Evolutionary conservation across 1,140 invertebrate genomes (phyloP).

Genomic region (Eubasilissa regina): DNA sequence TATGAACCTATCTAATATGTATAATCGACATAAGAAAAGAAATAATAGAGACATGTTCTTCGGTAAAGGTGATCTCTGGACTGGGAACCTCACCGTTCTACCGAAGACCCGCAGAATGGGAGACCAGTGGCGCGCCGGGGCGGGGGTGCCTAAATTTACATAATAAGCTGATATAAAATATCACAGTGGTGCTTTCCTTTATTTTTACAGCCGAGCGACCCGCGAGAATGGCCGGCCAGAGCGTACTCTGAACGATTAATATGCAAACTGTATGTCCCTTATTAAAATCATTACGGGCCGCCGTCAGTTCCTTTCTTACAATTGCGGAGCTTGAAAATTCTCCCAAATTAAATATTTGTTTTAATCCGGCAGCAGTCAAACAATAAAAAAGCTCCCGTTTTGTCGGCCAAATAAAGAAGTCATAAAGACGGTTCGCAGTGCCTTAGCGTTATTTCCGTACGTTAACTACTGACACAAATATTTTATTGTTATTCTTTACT

Average conservation of each 20-base stretch:
- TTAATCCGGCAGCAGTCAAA: constrained; percentile 43
- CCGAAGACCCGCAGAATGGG: constrained; percentile 19
- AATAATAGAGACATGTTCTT: too few relatives aligned
- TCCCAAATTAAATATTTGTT: constrained; percentile 52
- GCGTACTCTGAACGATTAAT: constrained; percentile 47
- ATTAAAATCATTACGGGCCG: constrained; percentile 49
- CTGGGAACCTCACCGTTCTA: constrained; percentile 16
- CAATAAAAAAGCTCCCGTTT: constrained; percentile 13
- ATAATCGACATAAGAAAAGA: too few relatives aligned
- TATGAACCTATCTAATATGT: too few relatives aligned
- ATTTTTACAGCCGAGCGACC: constrained; percentile 48
- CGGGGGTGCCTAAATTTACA: constrained; percentile 44
- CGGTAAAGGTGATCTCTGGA: constrained; percentile 17
- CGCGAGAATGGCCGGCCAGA: constrained; percentile 29
- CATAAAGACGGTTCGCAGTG: too few relatives aligned
- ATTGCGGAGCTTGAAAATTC: constrained; percentile 20
- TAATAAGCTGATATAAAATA: constrained; percentile 55
- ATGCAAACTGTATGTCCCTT: constrained; percentile 52
- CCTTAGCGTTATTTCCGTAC: too few relatives aligned
- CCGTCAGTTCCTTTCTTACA: background rate
- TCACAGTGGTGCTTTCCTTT: constrained; percentile 47
- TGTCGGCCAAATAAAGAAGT: background rate
- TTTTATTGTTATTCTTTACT: too few relatives aligned
- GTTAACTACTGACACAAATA: too few relatives aligned
- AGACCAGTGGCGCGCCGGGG: background rate